phyloP scores from a whole-genome alignment of 2,113 vertebrate species.

The Trochalopteron elliotii region DNA sequence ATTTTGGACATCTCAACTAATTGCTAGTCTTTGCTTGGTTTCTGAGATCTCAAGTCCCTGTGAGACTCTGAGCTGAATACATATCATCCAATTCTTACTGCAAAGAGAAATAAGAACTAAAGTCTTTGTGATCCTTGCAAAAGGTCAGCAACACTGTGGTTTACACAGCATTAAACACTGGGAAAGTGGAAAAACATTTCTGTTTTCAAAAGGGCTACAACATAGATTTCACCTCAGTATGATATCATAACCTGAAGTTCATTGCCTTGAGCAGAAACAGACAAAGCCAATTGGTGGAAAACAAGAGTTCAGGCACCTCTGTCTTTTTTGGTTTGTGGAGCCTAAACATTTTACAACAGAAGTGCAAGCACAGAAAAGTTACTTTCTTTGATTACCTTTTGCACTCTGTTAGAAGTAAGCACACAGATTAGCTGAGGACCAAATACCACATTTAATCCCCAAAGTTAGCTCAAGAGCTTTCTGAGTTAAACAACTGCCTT shows the following conservation, averaged over 20 bases:
- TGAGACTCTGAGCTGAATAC: neutral
- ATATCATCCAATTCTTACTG: neutral
- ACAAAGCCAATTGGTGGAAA: neutral
- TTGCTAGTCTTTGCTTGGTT: neutral
- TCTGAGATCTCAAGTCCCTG: neutral
- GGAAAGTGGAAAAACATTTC: neutral
- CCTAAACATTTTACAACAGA: neutral
- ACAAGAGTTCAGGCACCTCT: neutral
- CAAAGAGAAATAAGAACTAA: neutral
- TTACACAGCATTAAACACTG: neutral
- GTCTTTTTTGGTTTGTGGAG: neutral
- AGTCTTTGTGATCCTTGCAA: neutral
- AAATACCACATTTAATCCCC: neutral
- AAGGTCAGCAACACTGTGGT: neutral
- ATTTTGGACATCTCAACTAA: neutral
- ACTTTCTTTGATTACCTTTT: neutral
- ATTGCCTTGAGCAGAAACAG: neutral
- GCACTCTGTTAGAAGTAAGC: neutral
- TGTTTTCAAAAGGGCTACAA: neutral
- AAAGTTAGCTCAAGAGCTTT: neutral
- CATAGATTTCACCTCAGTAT: neutral
- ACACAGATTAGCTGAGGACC: neutral
- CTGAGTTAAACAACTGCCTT: neutral
- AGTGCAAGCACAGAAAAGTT: neutral
- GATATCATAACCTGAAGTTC: neutral